Base-by-base conservation (phyloP, 1,140 invertebrate genomes). In the Marisa cornuarietis region DNA sequence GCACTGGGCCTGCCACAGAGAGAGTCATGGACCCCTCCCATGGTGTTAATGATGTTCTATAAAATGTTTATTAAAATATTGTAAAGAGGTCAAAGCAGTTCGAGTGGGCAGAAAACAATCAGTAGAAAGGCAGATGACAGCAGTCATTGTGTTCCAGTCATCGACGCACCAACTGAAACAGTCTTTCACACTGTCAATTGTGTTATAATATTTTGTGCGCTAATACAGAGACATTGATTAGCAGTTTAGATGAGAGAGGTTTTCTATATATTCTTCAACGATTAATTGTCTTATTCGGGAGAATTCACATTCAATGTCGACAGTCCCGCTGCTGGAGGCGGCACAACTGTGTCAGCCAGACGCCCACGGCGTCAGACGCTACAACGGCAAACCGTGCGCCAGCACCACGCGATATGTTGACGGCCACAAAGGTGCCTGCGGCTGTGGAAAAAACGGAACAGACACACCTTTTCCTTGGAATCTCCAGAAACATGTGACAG, bases 361-460 rank as follows among this genome's bases (percentile, higher is more conserved):
- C 11, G 8, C 22, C 6, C 22, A 69, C 68, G 76, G 76, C 20
- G 66, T 78, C 4, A 79, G 75, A 72, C 82, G 58, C 71, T 84
- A 78, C 49, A 82, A 86, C 42, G 84, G 84, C 6, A 86, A 86
- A 52, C 63, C n/a, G 16, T 86, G 85, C 76, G 85, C 85, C 18
- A 81, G 82, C 18, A 86, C 85, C 0, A 86, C 85, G 5, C 63
- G 75, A n/a, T 86, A 84, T 68, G 24, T n/a, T 22, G 83, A 85
- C 78, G 61, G 63, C 49, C 85, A 84, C 68, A 83, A 82, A 26
- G 84, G 84, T 8, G 83, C 84, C 18, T 85, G 85, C 72, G 84
- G 84, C 9, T 86, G 85, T 75, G 85, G 85, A 52, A 76, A 0
- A 16, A 31, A 11, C 0, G 51, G 54, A 11, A 0, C n/a, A 42